phyloP scores from a whole-genome alignment of 1,140 invertebrate genomes.

The Colletes latitarsis region DNA sequence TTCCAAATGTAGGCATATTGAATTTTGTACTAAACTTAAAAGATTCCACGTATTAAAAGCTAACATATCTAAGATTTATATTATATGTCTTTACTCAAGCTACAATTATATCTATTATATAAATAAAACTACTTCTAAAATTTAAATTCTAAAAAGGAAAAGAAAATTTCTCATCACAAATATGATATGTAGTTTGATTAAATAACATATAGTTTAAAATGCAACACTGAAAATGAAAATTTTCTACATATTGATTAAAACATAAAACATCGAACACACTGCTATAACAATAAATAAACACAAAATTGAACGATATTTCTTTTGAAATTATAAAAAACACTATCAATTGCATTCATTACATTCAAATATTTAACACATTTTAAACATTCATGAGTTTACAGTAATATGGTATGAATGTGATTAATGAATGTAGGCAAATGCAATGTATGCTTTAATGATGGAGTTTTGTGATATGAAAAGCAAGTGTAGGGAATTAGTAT shows the following conservation, averaged over 20 bases:
- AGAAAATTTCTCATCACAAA: conserved; percentile 1
- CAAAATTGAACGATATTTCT: background rate
- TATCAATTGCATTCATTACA: conserved; percentile 27
- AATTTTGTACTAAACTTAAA: conserved; percentile 1
- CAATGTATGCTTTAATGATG: conserved; percentile 28
- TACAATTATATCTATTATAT: conserved; percentile 3
- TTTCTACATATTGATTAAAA: background rate
- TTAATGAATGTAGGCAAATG: conserved; percentile 39
- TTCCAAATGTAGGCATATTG: background rate
- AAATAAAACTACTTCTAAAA: background rate
- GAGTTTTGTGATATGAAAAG: conserved; percentile 14
- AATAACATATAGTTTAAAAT: background rate
- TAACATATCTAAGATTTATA: background rate
- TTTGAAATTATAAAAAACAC: conserved; percentile 9
- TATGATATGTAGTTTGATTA: background rate
- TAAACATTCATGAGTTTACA: background rate
- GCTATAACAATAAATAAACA: background rate
- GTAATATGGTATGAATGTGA: conserved; percentile 23
- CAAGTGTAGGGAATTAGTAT: conserved; percentile 22
- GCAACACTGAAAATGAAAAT: background rate
- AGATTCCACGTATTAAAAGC: background rate
- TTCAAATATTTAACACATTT: conserved; percentile 11
- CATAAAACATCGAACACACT: background rate
- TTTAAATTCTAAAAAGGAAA: background rate
- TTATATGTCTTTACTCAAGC: background rate